Evolutionary conservation across 2,888 invertebrate species (phyloP).

Genomic region (Pollenia griseotomentosa): DNA sequence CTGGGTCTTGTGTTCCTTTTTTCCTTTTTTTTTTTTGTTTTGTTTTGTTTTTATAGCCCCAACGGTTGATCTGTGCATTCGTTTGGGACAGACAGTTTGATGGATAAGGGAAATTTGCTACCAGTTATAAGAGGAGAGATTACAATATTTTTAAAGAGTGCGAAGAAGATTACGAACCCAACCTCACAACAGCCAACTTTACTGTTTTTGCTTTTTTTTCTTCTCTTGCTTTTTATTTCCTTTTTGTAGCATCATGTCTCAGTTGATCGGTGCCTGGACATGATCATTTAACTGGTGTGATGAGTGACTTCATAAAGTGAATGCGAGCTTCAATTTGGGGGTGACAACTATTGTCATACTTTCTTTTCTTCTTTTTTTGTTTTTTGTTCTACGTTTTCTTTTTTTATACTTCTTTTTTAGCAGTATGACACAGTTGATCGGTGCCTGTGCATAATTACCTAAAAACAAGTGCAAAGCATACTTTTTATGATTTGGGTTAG

Average conservation of each 20-base stretch:
- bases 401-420: conserved; percentile 70
- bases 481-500: not conserved
- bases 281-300: conserved; percentile 46
- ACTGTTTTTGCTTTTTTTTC: conserved; percentile 33
- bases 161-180: conserved; percentile 8
- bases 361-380: conserved; percentile 62
- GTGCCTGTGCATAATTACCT: conserved; percentile 74
- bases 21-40: conserved; percentile 25
- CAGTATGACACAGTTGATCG: conserved; percentile 75
- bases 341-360: conserved; percentile 53
- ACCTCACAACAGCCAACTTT: not conserved
- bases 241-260: conserved; percentile 73
- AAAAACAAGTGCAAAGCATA: conserved; percentile 33
- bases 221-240: conserved; percentile 51
- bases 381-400: conserved; percentile 55
- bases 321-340: conserved; percentile 31
- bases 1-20: conserved; percentile 39
- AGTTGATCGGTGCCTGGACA: conserved; percentile 75
- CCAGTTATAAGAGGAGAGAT: not conserved
- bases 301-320: conserved; percentile 1
- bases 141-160: not conserved
- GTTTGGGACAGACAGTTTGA: conserved; percentile 17
- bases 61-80: conserved; percentile 73
- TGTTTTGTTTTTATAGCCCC: conserved; percentile 69
- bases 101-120: not conserved